Evolutionary conservation across 2,113 vertebrate genomes (phyloP), one percentile per base, ranked within the genome.

Genomic region (Limnothrissa miodon): DNA sequence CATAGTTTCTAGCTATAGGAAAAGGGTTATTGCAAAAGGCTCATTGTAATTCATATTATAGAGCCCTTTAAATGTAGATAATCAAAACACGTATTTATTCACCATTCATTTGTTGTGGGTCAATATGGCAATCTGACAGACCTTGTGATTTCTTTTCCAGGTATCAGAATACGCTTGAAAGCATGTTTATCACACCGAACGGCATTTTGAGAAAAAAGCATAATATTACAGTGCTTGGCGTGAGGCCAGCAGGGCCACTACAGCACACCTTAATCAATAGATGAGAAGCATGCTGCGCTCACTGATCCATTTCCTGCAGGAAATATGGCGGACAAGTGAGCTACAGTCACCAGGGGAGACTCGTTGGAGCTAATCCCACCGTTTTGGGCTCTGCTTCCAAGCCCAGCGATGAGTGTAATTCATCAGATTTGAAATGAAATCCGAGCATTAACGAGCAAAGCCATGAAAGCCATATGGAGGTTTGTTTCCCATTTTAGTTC

Each of bases 361-460:
- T n/a, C 1, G 25, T 33, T 29, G 5, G 15, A 42, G 11, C 66
- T 74, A 74, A 74, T 74, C 66, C 45, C 80, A 51, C 19, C 45
- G 51, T 36, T 36, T 74, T 29, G 66, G 29, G 66, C 66, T 13
- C 66, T 74, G 29, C 5, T 36, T 74, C 29, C 29, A 17, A 33
- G 10, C 66, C 29, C 15, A 36, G 33, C 29, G 29, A 74, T 36
- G 80, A 56, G 15, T 53, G 80, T 53, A 21, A 80, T 56, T 80
- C 33, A 80, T 53, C 46, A 53, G 44, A 51, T 80, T 21, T 39
- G 25, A 56, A 80, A 80, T 53, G 45, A 80, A 56, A 80, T 80
- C 80, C 46, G 17, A 8, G 46, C 29, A 81, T 81, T 81, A 39
- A 53, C 17, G 2, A 21, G 59, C 33, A 56, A 81, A 81, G 51